Conservation (phyloP, 2,888 invertebrate species). For the Dione vanillae region DNA sequence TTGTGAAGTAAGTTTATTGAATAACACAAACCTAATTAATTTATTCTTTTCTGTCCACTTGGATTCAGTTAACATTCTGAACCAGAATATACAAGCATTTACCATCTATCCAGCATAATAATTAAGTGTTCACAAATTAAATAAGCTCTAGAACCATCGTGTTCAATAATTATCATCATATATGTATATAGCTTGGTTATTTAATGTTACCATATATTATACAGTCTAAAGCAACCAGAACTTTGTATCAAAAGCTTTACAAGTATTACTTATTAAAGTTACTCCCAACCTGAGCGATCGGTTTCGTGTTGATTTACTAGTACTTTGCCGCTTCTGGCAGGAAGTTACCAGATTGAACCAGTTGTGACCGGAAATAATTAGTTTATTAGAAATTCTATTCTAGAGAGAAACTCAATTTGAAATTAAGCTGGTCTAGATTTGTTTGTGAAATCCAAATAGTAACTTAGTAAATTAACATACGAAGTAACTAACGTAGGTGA, state of each 20-base stretch:
- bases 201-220: not conserved
- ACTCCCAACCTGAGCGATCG: slow-evolving; percentile 13
- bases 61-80: no score
- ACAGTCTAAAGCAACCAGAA: not conserved
- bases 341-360: slow-evolving; percentile 7
- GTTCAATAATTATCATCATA: no score
- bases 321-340: slow-evolving; percentile 10
- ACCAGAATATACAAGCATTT: no score
- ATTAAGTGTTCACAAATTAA: no score
- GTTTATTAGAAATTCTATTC: slow-evolving; percentile 16
- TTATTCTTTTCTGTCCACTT: no score
- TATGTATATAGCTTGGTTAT: not conserved
- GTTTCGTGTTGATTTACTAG: slow-evolving; percentile 13
- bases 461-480: not conserved
- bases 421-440: slow-evolving; percentile 12
- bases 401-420: slow-evolving; percentile 12
- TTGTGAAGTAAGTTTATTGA: no score
- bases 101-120: no score
- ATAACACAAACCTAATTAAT: no score
- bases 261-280: slow-evolving; percentile 11
- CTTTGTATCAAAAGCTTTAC: slow-evolving; percentile 5
- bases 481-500: not conserved
- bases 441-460: slow-evolving; percentile 7
- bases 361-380: slow-evolving; percentile 16
- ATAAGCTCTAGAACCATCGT: no score